Base-by-base conservation (phyloP, 2,797 vertebrate genomes). In the Diceros bicornis region DNA sequence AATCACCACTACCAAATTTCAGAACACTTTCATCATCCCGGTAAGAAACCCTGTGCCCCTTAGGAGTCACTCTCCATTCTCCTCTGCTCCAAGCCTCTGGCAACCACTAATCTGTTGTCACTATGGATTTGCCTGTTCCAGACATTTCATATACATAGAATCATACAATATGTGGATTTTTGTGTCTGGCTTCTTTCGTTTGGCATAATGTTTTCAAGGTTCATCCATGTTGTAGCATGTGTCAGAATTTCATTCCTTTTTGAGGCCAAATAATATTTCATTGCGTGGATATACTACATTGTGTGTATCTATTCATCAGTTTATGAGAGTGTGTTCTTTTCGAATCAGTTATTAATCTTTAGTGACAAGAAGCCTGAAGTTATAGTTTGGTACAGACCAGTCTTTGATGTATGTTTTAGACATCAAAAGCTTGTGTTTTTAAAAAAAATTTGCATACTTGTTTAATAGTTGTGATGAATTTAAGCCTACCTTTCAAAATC, bases 401-500 rank as follows among this genome's bases (percentile, higher is more conserved):
- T 85, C 71, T 85, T 69, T 72, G 23, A 47, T 57, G 4, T 78
- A 25, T 27, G 41, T 72, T 90, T 78, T 78, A 78, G 14, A 55
- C 55, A 59, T 50, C 44, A 78, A 83, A 83, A 88, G 32, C 9
- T 27, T 57, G 2, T 75, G 4, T 37, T 69, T 77, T 75, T 29
- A 4, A 32, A 86, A 71, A 37, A 13, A 14, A 13, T 10, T 47
- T 79, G 13, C 57, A 16, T 27, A 7, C 72, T 55, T 79, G 23
- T 25, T 85, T 95, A 37, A 59, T 44, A 37, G 37, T 55, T 82
- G 6, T n/a, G 37, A 85, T 69, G 17, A 11, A 66, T 74, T 85
- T 77, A 83, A 29, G 25, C 41, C 37, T 91, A 37, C 66, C 74
- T 81, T 72, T 92, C 47, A 92, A 50, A 74, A 92, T n/a, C 75